Evolutionary conservation across 2,797 vertebrate species (phyloP).

Genomic region (Sebastes nivosus): DNA sequence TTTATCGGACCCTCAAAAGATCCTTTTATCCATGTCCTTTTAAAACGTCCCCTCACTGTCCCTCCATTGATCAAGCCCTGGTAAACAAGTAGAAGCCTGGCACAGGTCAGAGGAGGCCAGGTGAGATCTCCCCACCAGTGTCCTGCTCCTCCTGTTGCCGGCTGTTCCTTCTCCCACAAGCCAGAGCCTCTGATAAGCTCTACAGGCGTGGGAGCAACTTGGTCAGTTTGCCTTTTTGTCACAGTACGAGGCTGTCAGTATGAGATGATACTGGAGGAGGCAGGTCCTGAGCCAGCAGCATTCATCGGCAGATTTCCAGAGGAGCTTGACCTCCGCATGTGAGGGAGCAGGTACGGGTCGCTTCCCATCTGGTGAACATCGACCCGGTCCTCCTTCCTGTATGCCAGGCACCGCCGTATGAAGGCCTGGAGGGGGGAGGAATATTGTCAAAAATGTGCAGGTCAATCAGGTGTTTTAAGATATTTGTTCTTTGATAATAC

Average conservation of each 20-base stretch:
- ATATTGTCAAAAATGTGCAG: background rate
- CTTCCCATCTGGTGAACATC: slow-evolving; percentile 97
- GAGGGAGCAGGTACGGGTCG: slow-evolving; percentile 96
- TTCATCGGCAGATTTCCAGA: slow-evolving; percentile 96
- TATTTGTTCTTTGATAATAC: background rate
- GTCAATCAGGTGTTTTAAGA: background rate
- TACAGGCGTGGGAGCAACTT: slow-evolving; percentile 50
- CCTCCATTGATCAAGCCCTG: slow-evolving; percentile 51
- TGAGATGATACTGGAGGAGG: slow-evolving; percentile 93
- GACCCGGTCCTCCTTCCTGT: slow-evolving; percentile 97
- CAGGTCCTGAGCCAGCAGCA: slow-evolving; percentile 86
- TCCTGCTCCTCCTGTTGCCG: slow-evolving; percentile 47
- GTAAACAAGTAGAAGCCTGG: slow-evolving; percentile 64
- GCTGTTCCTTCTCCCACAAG: slow-evolving; percentile 63
- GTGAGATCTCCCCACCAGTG: slow-evolving; percentile 26
- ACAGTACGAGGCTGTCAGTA: slow-evolving; percentile 87
- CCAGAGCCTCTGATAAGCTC: slow-evolving; percentile 78
- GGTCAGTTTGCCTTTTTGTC: slow-evolving; percentile 56
- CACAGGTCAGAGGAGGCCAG: slow-evolving; percentile 53
- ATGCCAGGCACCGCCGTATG: slow-evolving; percentile 97
- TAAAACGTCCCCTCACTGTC: slow-evolving; percentile 57
- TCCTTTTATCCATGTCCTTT: slow-evolving; percentile 59
- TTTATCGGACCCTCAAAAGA: slow-evolving; percentile 69
- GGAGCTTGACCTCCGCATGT: slow-evolving; percentile 99
- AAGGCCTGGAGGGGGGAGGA: slow-evolving; percentile 84